phyloP scores from a whole-genome alignment of 2,113 vertebrate genomes.

The Gymnorhina tibicen region DNA sequence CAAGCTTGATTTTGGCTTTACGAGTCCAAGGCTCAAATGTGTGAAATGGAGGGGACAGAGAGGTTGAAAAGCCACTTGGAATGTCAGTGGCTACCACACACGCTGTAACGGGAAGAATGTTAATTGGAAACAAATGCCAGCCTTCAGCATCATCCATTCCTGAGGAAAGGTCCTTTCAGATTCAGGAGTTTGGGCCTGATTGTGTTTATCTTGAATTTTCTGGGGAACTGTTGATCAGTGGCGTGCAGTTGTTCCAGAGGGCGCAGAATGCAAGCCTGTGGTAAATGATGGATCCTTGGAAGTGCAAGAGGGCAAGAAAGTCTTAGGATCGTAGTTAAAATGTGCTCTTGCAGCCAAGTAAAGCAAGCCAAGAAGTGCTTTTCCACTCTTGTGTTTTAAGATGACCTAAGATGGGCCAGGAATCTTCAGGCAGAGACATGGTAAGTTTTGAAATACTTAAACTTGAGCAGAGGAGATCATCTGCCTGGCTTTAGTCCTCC shows the following conservation, averaged over 20 bases:
- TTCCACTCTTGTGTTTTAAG: not conserved
- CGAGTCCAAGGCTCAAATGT: not conserved
- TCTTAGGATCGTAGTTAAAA: not conserved
- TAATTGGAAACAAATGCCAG: not conserved
- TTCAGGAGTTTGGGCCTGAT: not conserved
- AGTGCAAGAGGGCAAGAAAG: not conserved
- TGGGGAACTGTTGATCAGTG: not conserved
- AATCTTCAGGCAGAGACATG: not conserved
- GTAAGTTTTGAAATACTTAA: not conserved
- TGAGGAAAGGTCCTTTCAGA: not conserved
- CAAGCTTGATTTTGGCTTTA: not conserved
- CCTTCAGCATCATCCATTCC: not conserved
- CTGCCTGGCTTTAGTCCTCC: not conserved
- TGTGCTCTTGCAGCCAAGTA: not conserved
- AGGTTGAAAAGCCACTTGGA: not conserved
- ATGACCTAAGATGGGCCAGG: not conserved
- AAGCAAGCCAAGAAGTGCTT: not conserved
- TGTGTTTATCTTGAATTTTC: not conserved
- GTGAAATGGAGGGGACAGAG: not conserved
- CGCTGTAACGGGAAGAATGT: not conserved
- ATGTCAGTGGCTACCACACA: not conserved
- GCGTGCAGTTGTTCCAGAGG: not conserved
- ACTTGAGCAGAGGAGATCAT: not conserved
- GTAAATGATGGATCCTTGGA: not conserved
- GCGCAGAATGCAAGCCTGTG: fast-evolving